Evolutionary conservation across 2,113 vertebrate species (phyloP), one percentile per base, ranked within the genome.

Genomic region (Heterotis niloticus): DNA sequence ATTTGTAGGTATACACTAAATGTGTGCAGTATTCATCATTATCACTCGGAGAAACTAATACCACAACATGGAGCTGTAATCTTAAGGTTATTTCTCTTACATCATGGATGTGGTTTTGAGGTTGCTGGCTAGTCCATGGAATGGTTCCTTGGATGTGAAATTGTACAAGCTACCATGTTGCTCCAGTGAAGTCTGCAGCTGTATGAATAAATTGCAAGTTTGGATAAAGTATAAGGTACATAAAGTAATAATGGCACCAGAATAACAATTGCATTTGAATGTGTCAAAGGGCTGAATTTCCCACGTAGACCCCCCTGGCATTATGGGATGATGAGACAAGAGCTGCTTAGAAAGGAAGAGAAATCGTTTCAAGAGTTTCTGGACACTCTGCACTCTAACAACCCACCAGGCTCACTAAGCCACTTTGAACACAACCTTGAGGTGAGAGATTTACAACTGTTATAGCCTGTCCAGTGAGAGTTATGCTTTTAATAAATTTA

Each of bases 351-450:
- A 83, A 94, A 92, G 83, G 96, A 97, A 83, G 95, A 96, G 78
- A 93, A 90, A 80, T 92, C 94, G 0, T 97, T 94, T 83, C 91
- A 90, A 83, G 93, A 95, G 3, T 96, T 95, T 81, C 88, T 96
- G 52, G 91, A 93, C 44, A 90, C 92, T 80, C 90, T 97, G 74
- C 91, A 94, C 72, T 92, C 92, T 65, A 91, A 90, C 66, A 95
- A 95, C 79, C 84, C 91, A 3, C 88, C 89, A 0, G 90, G 92
- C 51, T 88, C 94, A 52, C 94, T 97, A 62, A 96, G 96, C 89
- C 95, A 96, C 90, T 97, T 96, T 82, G 96, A 97, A 80, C 95
- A 97, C 88, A 97, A 97, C 83, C 85, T 97, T 57, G 96, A 97
- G 93, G 96, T 96, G 75, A 89, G 81, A 4, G n/a, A 13, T 1